A percentile compares a stretch with the other conserved stretches of the same genome.
phyloP scores from a whole-genome alignment of 2,797 vertebrate genomes.

The Spondyliosoma cantharus region DNA sequence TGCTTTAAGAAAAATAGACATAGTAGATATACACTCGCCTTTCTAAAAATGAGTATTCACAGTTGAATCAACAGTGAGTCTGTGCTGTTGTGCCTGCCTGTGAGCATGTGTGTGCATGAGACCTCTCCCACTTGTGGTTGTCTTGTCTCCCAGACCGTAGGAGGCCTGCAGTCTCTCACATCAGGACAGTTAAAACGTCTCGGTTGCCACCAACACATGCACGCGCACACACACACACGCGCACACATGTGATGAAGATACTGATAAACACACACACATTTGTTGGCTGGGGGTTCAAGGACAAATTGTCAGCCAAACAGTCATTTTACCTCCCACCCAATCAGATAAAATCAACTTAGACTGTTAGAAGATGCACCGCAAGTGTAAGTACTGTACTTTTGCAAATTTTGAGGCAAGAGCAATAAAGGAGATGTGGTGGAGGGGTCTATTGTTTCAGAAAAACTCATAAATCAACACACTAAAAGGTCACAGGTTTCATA shows the following conservation, averaged over 20 bases:
- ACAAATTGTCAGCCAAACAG: slow-evolving; percentile 18
- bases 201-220: slow-evolving; percentile 54
- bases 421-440: neutral
- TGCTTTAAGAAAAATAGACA: neutral
- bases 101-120: slow-evolving; percentile 30
- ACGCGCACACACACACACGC: neutral
- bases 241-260: slow-evolving; percentile 24
- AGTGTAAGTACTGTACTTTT: neutral
- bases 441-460: neutral
- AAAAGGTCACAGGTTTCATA: slow-evolving; percentile 28
- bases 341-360: slow-evolving; percentile 30
- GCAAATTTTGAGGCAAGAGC: neutral
- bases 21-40: neutral
- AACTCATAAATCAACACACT: slow-evolving; percentile 4
- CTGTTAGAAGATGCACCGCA: slow-evolving; percentile 12
- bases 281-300: neutral
- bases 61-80: slow-evolving; percentile 34
- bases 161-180: slow-evolving; percentile 79
- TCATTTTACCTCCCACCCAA: slow-evolving; percentile 36
- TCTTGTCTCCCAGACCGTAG: slow-evolving; percentile 76
- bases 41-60: neutral
- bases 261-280: slow-evolving; percentile 36
- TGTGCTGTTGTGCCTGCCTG: slow-evolving; percentile 21
- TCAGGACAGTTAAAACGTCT: slow-evolving; percentile 52
- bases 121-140: slow-evolving; percentile 68